A percentile compares a stretch with the other conserved stretches of the same genome.
phyloP scores from a whole-genome alignment of 2,797 vertebrate genomes.

The Xiphorhynchus erythropygius region DNA sequence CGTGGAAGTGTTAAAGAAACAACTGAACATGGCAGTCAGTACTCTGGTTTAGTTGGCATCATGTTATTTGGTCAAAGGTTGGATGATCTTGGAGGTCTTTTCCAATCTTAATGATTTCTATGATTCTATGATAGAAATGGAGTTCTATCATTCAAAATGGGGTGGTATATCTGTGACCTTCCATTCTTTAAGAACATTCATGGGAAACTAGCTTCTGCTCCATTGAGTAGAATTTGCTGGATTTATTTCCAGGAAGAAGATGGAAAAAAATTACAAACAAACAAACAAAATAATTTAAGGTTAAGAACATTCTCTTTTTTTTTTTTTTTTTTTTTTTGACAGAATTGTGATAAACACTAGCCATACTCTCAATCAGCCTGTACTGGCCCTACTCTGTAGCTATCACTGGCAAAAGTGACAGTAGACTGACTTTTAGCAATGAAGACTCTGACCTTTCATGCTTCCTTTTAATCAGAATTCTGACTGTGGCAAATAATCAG shows the following conservation, averaged over 20 bases:
- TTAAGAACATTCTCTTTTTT: background rate
- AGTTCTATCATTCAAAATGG: background rate
- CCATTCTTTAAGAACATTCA: background rate
- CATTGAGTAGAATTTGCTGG: background rate
- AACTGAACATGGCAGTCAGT: fast-evolving
- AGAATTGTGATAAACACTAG: background rate
- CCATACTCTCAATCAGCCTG: fast-evolving
- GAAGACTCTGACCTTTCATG: background rate
- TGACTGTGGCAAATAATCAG: background rate
- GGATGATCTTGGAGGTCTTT: background rate
- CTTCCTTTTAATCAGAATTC: background rate
- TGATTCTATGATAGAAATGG: background rate
- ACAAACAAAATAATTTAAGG: background rate
- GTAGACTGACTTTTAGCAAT: background rate
- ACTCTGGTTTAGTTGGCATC: background rate
- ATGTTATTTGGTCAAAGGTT: background rate
- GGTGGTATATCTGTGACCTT: background rate
- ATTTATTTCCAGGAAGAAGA: background rate
- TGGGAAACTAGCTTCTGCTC: background rate
- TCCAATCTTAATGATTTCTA: background rate
- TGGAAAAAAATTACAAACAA: background rate
- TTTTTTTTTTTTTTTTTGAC: background rate
- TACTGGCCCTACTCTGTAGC: background rate
- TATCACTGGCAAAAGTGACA: background rate
- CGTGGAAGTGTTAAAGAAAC: background rate